Conservation (phyloP, 2,797 vertebrate genomes). For the Chanos chanos region DNA sequence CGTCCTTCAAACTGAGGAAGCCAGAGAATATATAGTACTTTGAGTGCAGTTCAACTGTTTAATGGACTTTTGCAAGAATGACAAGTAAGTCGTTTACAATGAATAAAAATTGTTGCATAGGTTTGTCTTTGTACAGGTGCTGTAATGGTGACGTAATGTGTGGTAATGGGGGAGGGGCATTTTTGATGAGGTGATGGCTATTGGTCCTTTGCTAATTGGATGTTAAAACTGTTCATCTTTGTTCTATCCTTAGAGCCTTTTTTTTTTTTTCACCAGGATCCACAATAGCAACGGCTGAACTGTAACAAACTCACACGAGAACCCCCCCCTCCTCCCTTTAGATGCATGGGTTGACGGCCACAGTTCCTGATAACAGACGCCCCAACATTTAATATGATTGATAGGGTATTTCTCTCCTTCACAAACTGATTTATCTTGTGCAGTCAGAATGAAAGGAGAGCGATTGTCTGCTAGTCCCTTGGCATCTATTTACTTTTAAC, state of each 20-base stretch:
- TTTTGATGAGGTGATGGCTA: no score
- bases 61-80: no score
- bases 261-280: background rate
- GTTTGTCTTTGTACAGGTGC: no score
- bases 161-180: no score
- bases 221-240: background rate
- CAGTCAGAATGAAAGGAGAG: slow-evolving; percentile 81
- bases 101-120: no score
- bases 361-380: slow-evolving; percentile 80
- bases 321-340: slow-evolving; percentile 2
- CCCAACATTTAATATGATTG: slow-evolving; percentile 88
- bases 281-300: slow-evolving; percentile 7
- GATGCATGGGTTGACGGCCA: slow-evolving; percentile 31
- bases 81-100: no score
- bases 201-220: no score
- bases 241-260: background rate
- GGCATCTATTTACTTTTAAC: slow-evolving; percentile 96
- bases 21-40: no score
- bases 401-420: slow-evolving; percentile 84
- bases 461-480: slow-evolving; percentile 79
- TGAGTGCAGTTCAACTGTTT: no score
- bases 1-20: no score
- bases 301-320: slow-evolving; percentile 15
- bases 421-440: slow-evolving; percentile 88
- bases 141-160: no score